Percentiles rank a stretch among this genome's conserved stretches.
Conservation (phyloP, 2,888 invertebrate species). For the Willowsia nigromaculata region DNA sequence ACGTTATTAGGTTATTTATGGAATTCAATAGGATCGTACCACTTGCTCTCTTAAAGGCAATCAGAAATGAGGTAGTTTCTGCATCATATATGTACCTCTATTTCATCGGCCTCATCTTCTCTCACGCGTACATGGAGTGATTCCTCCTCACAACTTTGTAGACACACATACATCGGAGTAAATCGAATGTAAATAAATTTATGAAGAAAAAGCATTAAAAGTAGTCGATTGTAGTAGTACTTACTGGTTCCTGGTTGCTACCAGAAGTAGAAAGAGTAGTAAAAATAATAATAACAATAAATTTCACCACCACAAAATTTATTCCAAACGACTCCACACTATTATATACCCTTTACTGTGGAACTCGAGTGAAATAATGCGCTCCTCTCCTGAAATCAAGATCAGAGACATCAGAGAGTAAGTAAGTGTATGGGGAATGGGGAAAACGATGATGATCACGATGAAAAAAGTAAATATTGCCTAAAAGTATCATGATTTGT, state of each 20-base stretch:
- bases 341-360: neutral
- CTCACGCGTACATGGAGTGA: neutral
- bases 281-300: constrained; percentile 48
- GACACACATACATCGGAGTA: neutral
- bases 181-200: constrained; percentile 45
- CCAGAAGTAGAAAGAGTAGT: neutral
- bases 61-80: too few relatives aligned
- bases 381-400: constrained; percentile 11
- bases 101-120: neutral
- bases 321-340: neutral
- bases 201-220: constrained; percentile 32
- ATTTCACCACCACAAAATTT: constrained; percentile 30
- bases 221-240: neutral
- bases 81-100: too few relatives aligned
- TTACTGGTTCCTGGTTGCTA: neutral
- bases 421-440: neutral
- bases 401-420: neutral
- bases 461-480: constrained; percentile 14
- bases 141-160: neutral
- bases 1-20: too few relatives aligned
- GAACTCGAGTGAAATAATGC: constrained; percentile 15
- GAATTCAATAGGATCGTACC: too few relatives aligned
- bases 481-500: constrained; percentile 15
- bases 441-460: neutral
- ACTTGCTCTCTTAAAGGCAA: too few relatives aligned